Evolutionary conservation across 92 coral and sea anemone genomes (phyloP).

Genomic region (Desmophyllum pertusum): DNA sequence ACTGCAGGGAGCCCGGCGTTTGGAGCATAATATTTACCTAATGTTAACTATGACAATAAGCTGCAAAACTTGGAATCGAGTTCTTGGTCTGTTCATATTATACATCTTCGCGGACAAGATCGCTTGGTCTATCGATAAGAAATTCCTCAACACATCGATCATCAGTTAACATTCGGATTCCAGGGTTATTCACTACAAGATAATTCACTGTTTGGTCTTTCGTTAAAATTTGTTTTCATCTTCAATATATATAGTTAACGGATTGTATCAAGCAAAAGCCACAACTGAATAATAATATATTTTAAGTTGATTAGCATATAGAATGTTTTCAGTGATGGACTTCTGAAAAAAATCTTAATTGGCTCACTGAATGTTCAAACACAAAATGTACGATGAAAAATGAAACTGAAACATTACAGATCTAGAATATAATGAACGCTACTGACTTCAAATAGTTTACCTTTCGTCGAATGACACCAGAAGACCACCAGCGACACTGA

Average conservation of each 20-base stretch:
- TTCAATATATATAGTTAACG: background rate
- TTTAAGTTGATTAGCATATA: background rate
- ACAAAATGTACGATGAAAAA: background rate
- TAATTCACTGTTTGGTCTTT: too few species aligned
- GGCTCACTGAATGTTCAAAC: background rate
- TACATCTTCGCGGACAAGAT: background rate
- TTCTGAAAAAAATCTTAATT: background rate
- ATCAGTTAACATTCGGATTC: background rate
- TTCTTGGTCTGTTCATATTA: background rate
- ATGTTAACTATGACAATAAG: background rate
- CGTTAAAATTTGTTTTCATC: too few species aligned
- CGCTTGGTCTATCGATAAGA: background rate
- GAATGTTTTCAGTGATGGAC: background rate
- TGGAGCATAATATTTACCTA: background rate
- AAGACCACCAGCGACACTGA: slow-evolving; percentile 36
- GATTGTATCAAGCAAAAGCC: background rate
- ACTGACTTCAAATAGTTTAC: slow-evolving; percentile 13
- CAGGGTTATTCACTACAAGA: too few species aligned
- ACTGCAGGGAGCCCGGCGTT: background rate
- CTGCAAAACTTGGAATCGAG: background rate
- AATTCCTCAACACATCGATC: background rate
- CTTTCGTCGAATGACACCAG: slow-evolving; percentile 46
- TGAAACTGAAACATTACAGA: background rate
- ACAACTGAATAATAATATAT: background rate
- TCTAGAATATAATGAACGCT: background rate